Evolutionary conservation across 2,888 invertebrate species (phyloP).

Genomic region (Cosmia pyralina): DNA sequence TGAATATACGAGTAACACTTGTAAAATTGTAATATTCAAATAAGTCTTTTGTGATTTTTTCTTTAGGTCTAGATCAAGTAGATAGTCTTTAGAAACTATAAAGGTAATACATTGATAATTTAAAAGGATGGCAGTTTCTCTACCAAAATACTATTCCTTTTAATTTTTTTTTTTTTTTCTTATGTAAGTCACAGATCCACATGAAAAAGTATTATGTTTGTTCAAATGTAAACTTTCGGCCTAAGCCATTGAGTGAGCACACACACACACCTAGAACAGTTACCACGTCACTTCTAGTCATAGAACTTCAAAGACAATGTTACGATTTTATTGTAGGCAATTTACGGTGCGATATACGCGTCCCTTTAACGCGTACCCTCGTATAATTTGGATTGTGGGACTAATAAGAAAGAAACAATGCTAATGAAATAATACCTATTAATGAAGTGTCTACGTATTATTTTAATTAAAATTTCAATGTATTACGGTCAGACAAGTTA

Average conservation of each 20-base stretch:
- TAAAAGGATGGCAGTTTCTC: background rate
- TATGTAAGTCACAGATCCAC: background rate
- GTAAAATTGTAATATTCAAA: background rate
- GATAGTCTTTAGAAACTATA: background rate
- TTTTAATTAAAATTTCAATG: slow-evolving; percentile 67
- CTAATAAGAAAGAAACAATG: slow-evolving; percentile 83
- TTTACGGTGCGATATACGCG: slow-evolving; percentile 85
- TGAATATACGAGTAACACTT: background rate
- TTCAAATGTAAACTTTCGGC: background rate
- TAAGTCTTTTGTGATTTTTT: background rate
- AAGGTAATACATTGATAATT: background rate
- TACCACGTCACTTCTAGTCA: slow-evolving; percentile 68
- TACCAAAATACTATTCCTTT: background rate
- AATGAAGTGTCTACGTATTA: slow-evolving; percentile 72
- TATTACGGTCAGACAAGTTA: slow-evolving; percentile 56
- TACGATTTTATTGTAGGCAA: slow-evolving; percentile 87
- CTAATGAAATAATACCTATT: slow-evolving; percentile 81
- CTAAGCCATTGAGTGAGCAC: background rate
- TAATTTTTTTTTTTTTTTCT: no score
- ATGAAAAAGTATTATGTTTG: background rate
- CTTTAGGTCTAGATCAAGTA: background rate
- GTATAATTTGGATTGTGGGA: slow-evolving; percentile 84
- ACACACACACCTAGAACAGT: background rate
- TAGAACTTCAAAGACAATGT: slow-evolving; percentile 69
- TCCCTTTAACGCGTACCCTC: slow-evolving; percentile 85